Conservation (phyloP, 2,113 vertebrate genomes). For the Xenopus borealis region DNA sequence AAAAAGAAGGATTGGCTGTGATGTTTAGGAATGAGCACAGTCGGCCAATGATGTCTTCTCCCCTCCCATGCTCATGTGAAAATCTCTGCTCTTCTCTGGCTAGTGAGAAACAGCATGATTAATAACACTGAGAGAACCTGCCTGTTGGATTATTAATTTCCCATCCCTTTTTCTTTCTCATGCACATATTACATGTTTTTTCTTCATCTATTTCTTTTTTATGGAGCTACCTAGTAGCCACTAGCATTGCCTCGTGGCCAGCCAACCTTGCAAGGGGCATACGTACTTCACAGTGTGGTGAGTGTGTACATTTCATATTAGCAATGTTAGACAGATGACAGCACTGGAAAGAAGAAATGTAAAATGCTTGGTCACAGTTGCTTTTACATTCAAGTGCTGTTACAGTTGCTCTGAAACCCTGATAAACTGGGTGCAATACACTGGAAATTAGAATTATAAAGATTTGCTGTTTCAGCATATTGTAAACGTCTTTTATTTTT, state of each 20-base stretch:
- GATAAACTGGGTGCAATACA: conserved; percentile 28
- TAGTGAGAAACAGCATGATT: conserved; percentile 73
- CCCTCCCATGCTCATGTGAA: conserved; percentile 71
- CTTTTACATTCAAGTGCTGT: conserved; percentile 51
- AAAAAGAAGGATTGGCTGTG: conserved; percentile 69
- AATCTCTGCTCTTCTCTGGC: conserved; percentile 65
- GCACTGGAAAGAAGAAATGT: conserved; percentile 41
- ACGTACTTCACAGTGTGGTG: conserved; percentile 71
- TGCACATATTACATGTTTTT: conserved; percentile 60
- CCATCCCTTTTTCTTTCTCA: conserved; percentile 64
- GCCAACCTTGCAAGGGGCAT: conserved; percentile 63
- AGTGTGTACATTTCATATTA: conserved; percentile 67
- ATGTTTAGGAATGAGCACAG: conserved; percentile 68
- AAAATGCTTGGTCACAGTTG: conserved; percentile 54
- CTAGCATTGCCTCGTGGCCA: conserved; percentile 60
- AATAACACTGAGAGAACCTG: conserved; percentile 79
- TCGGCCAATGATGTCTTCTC: conserved; percentile 66
- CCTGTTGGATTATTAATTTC: conserved; percentile 87
- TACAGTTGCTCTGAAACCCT: conserved; percentile 48
- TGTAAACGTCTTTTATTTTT: conserved; percentile 45
- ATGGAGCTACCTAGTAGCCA: conserved; percentile 67
- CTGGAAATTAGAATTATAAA: conserved; percentile 36
- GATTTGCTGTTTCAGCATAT: conserved; percentile 50
- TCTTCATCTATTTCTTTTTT: conserved; percentile 38
- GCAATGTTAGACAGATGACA: conserved; percentile 51